phyloP scores from a whole-genome alignment of 2,888 invertebrate genomes.

The Drosophila merina region DNA sequence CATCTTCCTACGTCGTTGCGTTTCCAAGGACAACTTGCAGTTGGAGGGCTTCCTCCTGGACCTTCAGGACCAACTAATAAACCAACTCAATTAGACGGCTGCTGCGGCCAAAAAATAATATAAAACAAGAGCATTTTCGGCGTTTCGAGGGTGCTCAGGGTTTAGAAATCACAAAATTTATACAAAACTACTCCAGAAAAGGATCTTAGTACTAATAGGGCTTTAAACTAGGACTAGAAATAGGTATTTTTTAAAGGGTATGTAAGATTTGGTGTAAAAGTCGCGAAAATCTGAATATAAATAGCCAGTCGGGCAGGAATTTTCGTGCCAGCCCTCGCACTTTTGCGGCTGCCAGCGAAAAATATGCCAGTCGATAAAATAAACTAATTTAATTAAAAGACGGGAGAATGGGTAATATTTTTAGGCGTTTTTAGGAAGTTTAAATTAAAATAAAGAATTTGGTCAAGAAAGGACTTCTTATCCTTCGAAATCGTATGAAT shows the following conservation, averaged over 20 bases:
- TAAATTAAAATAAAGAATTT: background rate
- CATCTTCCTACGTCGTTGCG: slow-evolving; percentile 4
- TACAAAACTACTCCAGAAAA: background rate
- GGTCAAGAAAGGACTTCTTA: background rate
- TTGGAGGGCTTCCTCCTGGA: slow-evolving; percentile 20
- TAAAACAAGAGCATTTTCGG: background rate
- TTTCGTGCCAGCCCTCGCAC: slow-evolving; percentile 17
- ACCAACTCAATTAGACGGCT: slow-evolving; percentile 70
- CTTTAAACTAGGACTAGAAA: background rate
- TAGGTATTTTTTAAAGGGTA: background rate
- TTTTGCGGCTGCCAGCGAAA: slow-evolving; percentile 27
- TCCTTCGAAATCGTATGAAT: too few relatives aligned
- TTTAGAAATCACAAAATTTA: background rate
- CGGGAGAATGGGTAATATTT: background rate
- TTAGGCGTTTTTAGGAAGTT: background rate
- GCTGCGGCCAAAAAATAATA: slow-evolving; percentile 41
- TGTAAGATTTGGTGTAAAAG: background rate
- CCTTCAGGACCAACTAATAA: slow-evolving; percentile 60
- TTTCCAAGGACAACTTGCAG: slow-evolving; percentile 24
- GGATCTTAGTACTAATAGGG: background rate
- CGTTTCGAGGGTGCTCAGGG: background rate
- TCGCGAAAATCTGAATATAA: background rate
- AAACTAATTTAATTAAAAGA: slow-evolving; percentile 72
- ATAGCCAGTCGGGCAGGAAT: slow-evolving; percentile 22
- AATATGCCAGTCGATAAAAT: slow-evolving; percentile 34